These are phyloP conservation scores for Eumeta japonica DNA, from an alignment of 1,140 invertebrate genomes.

Conservation along the genomic window DNA sequence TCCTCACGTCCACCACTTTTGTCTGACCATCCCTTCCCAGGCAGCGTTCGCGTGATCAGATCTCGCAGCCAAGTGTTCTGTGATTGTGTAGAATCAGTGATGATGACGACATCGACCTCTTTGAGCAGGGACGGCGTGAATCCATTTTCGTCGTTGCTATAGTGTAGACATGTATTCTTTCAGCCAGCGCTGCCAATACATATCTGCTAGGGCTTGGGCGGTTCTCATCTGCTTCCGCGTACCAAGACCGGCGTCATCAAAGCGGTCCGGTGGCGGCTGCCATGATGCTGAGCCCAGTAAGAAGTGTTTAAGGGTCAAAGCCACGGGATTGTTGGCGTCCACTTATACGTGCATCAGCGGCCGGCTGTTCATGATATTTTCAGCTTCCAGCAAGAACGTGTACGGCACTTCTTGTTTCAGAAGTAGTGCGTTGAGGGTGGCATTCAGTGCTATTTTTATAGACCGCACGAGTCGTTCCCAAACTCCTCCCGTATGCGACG, in stretches of 20 bases:
- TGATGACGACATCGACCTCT: no score
- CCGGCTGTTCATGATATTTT: conserved; percentile 22
- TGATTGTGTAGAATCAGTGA: no score
- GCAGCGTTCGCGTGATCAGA: no score
- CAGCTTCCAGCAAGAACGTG: conserved; percentile 21
- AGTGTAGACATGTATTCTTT: conserved; percentile 17
- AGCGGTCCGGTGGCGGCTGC: conserved; percentile 5
- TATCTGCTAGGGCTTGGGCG: conserved; percentile 15
- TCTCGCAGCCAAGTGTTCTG: no score
- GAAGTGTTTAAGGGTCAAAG: conserved; percentile 29
- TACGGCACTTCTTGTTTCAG: conserved; percentile 17
- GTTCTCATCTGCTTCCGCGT: conserved; percentile 10
- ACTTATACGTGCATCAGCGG: conserved; percentile 26
- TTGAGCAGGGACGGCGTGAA: no score
- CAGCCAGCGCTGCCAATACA: conserved; percentile 20
- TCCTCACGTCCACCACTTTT: no score
- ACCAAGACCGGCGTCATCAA: conserved; percentile 8
- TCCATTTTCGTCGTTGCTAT: conserved; percentile 10
- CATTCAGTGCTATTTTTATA: conserved; percentile 25
- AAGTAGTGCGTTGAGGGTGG: conserved; percentile 9
- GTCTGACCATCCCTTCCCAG: no score
- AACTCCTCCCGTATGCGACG: conserved; percentile 36
- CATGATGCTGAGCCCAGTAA: conserved; percentile 22
- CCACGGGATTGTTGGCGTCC: conserved; percentile 13
- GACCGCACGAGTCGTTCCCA: conserved; percentile 39